Base-by-base conservation (phyloP, 2,797 vertebrate genomes). In the Trachurus trachurus region DNA sequence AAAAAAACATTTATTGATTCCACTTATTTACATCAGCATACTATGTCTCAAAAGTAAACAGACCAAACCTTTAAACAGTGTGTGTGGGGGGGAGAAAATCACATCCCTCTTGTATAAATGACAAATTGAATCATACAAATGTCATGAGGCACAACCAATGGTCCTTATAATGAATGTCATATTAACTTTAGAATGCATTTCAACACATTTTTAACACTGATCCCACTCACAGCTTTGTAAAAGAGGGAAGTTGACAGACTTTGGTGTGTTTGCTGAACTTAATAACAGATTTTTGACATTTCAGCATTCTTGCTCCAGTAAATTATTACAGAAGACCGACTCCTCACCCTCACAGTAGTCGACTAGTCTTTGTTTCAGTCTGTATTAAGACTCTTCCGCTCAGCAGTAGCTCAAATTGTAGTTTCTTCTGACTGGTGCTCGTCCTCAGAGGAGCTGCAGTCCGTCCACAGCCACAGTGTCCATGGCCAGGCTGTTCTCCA, bases 401-500 rank as follows among this genome's bases (percentile, higher is more conserved):
- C 31, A 50, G 44, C 22, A 4, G 39, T 12, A 57, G 29, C 37
- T 22, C n/a, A 7, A 2, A 47, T 4, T 63, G 1, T 9, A 10
- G 16, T 26, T 66, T 34, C 61, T 57, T 47, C 40, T 21, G 49
- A 21, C 19, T 16, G 54, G 12, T 58, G 1, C 3, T 40, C 0
- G 3, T 65, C 45, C 63, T 94, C 87, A 94, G 76, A 93, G 74
- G 59, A 94, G 87, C 76, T 94, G 93, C 82, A 94, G 83, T 88
- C 93, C 91, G 0, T 95, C 96, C 89, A 92, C 94, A 34, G 94
- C 84, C 1, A 94, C 87, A 4, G 89, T 85, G 40, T 95, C 95
- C 78, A 94, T 90, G 63, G 88, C 73, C 7, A 95, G 89, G 71
- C 93, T 90, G 60, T 95, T 96, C 83, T 97, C 96, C 81, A 97